A percentile compares a stretch with the other conserved stretches of the same genome.
phyloP scores from a whole-genome alignment of 1,140 invertebrate species.

The Drosophila elegans region DNA sequence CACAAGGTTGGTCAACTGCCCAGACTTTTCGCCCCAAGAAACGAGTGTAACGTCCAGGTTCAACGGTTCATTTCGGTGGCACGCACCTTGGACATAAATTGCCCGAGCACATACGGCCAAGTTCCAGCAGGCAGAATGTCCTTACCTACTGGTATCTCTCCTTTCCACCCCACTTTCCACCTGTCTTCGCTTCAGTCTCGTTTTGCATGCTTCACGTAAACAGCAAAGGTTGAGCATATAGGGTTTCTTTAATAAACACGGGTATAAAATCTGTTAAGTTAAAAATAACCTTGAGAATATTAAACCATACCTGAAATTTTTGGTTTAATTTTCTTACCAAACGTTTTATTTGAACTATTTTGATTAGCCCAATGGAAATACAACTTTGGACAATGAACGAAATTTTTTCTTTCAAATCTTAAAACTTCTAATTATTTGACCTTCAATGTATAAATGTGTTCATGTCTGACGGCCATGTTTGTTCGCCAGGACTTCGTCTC shows the following conservation, averaged over 20 bases:
- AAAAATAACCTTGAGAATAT: too few species aligned
- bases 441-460: conserved; percentile 13
- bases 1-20: conserved; percentile 33
- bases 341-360: too few species aligned
- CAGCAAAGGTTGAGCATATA: background rate
- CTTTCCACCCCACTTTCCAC: conserved; percentile 3
- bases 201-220: conserved; percentile 36
- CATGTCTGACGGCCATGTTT: conserved; percentile 59
- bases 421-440: background rate
- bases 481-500: conserved; percentile 51
- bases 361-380: too few species aligned
- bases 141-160: conserved; percentile 15
- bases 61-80: conserved; percentile 55
- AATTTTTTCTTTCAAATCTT: too few species aligned
- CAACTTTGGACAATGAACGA: background rate
- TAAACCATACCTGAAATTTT: too few species aligned
- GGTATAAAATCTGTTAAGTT: too few species aligned
- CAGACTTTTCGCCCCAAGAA: conserved; percentile 29
- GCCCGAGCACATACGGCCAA: conserved; percentile 44
- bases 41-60: conserved; percentile 41
- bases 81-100: conserved; percentile 62
- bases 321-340: too few species aligned
- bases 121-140: conserved; percentile 21
- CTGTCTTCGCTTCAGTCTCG: conserved; percentile 31
- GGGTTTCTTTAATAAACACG: background rate